Conservation (phyloP, 2,888 invertebrate species). For the Ellobium chinense region DNA sequence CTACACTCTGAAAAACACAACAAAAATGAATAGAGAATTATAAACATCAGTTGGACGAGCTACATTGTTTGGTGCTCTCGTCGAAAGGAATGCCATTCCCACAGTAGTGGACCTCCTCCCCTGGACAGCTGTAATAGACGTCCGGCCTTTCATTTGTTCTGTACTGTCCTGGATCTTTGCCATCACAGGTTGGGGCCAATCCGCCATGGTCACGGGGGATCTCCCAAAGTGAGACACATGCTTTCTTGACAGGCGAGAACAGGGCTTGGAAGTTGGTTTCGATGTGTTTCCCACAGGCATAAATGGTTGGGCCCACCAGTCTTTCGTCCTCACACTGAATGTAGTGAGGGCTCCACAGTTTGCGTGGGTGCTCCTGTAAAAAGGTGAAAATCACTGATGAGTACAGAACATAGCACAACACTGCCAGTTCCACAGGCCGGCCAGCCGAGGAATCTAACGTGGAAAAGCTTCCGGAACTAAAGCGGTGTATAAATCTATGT, state of each 20-base stretch:
- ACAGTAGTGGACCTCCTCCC: conserved; percentile 7
- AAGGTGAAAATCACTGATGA: background rate
- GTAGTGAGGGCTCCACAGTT: conserved; percentile 18
- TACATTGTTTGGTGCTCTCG: background rate
- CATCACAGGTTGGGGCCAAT: background rate
- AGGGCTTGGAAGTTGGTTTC: background rate
- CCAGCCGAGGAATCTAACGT: too few species aligned
- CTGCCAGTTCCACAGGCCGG: too few species aligned
- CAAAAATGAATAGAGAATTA: too few species aligned
- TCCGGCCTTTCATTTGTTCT: background rate
- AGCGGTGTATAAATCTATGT: too few species aligned
- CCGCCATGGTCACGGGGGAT: conserved; percentile 1
- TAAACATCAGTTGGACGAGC: too few species aligned
- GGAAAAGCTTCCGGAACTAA: too few species aligned
- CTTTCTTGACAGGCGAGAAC: conserved; percentile 9
- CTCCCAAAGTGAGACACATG: conserved; percentile 16
- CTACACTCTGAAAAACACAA: too few species aligned
- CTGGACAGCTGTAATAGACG: conserved; percentile 26
- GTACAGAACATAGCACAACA: background rate
- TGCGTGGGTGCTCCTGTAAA: background rate
- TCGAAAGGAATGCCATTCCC: background rate
- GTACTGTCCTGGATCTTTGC: background rate
- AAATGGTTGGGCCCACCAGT: background rate
- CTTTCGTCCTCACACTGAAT: conserved; percentile 8
- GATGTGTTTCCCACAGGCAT: background rate